phyloP scores from a whole-genome alignment of 1,140 invertebrate species.

The Caenorhabditis elegans region WBcel235 BX284602.5:14446001-14446500 shows the following conservation, averaged over 20 bases:
- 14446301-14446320: slow-evolving; percentile 42
- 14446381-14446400: background rate
- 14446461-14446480: no score
- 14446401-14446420: no score
- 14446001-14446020: background rate
- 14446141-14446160: background rate
- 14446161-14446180: background rate
- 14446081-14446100: slow-evolving; percentile 90
- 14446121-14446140: slow-evolving; percentile 36
- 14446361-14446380: slow-evolving; percentile 53
- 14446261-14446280: slow-evolving; percentile 87
- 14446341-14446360: slow-evolving; percentile 52
- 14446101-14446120: slow-evolving; percentile 71
- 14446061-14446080: slow-evolving; percentile 92
- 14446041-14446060: slow-evolving; percentile 85
- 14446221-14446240: slow-evolving; percentile 12
- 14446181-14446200: slow-evolving; percentile 55
- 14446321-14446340: slow-evolving; percentile 51
- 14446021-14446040: background rate
- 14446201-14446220: slow-evolving; percentile 69
- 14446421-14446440: no score
- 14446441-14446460: no score
- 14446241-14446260: slow-evolving; percentile 84
- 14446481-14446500: no score
- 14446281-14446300: slow-evolving; percentile 74